Conservation (phyloP, 2,888 invertebrate genomes). For the Sialis fuliginosa region DNA sequence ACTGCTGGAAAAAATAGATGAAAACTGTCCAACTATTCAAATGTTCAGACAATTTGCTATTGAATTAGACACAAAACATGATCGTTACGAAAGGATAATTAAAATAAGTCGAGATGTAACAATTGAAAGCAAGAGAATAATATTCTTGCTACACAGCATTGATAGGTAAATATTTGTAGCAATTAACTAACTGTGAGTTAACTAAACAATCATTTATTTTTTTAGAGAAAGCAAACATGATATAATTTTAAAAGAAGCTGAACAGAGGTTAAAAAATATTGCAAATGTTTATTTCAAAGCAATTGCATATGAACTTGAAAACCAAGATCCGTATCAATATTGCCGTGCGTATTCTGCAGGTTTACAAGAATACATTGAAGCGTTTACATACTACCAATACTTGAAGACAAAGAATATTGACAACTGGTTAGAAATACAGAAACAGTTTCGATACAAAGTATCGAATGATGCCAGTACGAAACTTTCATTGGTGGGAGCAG, state of each 20-base stretch:
- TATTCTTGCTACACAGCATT: slow-evolving; percentile 67
- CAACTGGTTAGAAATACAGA: slow-evolving; percentile 36
- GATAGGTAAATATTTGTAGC: slow-evolving; percentile 16
- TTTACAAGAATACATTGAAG: slow-evolving; percentile 74
- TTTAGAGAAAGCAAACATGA: slow-evolving; percentile 34
- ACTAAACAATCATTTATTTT: slow-evolving; percentile 4
- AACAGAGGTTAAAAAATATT: slow-evolving; percentile 44
- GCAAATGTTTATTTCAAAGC: slow-evolving; percentile 37
- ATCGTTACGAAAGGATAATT: slow-evolving; percentile 65
- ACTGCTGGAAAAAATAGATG: slow-evolving; percentile 25
- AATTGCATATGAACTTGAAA: slow-evolving; percentile 57
- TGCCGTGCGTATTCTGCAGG: slow-evolving; percentile 46
- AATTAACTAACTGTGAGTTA: neutral
- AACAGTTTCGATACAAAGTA: slow-evolving; percentile 29
- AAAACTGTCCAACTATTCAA: slow-evolving; percentile 33
- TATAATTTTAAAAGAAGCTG: slow-evolving; percentile 40
- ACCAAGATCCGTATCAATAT: slow-evolving; percentile 52
- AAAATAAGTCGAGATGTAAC: slow-evolving; percentile 71
- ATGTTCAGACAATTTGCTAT: slow-evolving; percentile 44
- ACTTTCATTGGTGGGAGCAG: too few relatives aligned
- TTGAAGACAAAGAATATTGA: slow-evolving; percentile 40
- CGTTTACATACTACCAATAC: slow-evolving; percentile 58
- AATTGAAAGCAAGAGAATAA: slow-evolving; percentile 78
- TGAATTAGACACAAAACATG: slow-evolving; percentile 60
- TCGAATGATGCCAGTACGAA: neutral